Conservation (phyloP, 2,888 invertebrate species). For the Luperina testacea region DNA sequence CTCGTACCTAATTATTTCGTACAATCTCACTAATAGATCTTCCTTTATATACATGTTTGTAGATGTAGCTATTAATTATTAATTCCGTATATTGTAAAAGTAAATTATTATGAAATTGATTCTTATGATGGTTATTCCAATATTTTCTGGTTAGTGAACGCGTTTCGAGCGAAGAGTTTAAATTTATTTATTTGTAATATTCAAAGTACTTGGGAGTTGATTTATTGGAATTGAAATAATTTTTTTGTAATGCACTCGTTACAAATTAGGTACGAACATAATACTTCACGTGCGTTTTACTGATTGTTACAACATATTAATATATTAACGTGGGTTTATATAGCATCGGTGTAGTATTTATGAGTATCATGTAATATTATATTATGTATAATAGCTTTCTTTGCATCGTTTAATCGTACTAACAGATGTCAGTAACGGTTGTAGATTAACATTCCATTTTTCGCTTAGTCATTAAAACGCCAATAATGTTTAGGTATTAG, state of each 20-base stretch:
- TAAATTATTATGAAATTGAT: slow-evolving; percentile 73
- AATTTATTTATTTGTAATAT: slow-evolving; percentile 63
- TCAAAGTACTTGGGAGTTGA: slow-evolving; percentile 45
- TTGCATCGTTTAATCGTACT: slow-evolving; percentile 71
- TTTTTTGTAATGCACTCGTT: slow-evolving; percentile 63
- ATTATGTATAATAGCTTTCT: slow-evolving; percentile 56
- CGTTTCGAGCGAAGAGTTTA: slow-evolving; percentile 64
- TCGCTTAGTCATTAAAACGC: slow-evolving; percentile 67
- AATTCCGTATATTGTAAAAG: slow-evolving; percentile 68
- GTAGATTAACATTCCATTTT: slow-evolving; percentile 85
- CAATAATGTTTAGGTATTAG: slow-evolving; percentile 62
- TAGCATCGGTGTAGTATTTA: slow-evolving; percentile 60
- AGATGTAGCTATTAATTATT: slow-evolving; percentile 69
- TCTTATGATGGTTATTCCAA: slow-evolving; percentile 85
- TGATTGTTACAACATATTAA: slow-evolving; percentile 56
- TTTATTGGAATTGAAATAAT: slow-evolving; percentile 49
- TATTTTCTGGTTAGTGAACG: slow-evolving; percentile 84
- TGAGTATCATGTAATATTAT: slow-evolving; percentile 60
- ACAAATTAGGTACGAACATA: slow-evolving; percentile 67
- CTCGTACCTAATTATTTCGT: slow-evolving; percentile 72
- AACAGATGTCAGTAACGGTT: slow-evolving; percentile 77
- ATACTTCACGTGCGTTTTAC: slow-evolving; percentile 50
- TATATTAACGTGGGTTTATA: slow-evolving; percentile 57
- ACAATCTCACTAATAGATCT: slow-evolving; percentile 72
- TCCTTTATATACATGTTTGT: slow-evolving; percentile 74